A percentile compares a stretch with the other conserved stretches of the same genome.
These are phyloP conservation scores for Centroberyx gerrardi DNA, from an alignment of 2,797 vertebrate genomes.

Conservation along the genomic window DNA sequence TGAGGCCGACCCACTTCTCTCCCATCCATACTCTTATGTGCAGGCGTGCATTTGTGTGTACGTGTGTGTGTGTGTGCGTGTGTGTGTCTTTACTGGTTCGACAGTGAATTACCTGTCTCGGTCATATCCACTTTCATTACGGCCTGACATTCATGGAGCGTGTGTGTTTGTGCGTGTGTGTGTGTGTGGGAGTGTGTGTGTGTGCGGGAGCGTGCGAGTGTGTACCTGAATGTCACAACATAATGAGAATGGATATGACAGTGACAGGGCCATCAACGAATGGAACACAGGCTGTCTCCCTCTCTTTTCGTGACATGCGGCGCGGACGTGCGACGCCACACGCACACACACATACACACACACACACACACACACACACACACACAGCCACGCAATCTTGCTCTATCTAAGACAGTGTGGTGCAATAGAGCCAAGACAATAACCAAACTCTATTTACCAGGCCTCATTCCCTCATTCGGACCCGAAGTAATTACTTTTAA, in stretches of 20 bases:
- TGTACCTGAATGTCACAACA: conserved; percentile 77
- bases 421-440: conserved; percentile 78
- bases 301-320: conserved; percentile 51
- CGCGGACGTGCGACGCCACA: conserved; percentile 15
- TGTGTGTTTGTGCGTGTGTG: conserved; percentile 16
- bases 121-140: conserved; percentile 84
- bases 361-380: conserved; percentile 26
- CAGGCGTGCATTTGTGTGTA: not conserved
- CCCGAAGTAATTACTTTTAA: conserved; percentile 85
- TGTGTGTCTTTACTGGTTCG: conserved; percentile 58
- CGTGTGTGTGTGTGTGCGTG: not conserved
- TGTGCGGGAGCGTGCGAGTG: conserved; percentile 13
- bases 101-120: conserved; percentile 70
- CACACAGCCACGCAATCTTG: conserved; percentile 36
- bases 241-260: conserved; percentile 82
- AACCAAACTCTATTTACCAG: conserved; percentile 81
- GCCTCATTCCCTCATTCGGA: conserved; percentile 76
- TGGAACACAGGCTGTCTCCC: conserved; percentile 34
- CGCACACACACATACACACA: conserved; percentile 28
- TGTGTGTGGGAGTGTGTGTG: conserved; percentile 13
- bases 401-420: conserved; percentile 59
- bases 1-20: conserved; percentile 17
- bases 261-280: conserved; percentile 72
- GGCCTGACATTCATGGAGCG: conserved; percentile 81
- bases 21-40: not conserved